Conservation (phyloP, 2,113 vertebrate species). For the Machaerirhynchus nigripectus region DNA sequence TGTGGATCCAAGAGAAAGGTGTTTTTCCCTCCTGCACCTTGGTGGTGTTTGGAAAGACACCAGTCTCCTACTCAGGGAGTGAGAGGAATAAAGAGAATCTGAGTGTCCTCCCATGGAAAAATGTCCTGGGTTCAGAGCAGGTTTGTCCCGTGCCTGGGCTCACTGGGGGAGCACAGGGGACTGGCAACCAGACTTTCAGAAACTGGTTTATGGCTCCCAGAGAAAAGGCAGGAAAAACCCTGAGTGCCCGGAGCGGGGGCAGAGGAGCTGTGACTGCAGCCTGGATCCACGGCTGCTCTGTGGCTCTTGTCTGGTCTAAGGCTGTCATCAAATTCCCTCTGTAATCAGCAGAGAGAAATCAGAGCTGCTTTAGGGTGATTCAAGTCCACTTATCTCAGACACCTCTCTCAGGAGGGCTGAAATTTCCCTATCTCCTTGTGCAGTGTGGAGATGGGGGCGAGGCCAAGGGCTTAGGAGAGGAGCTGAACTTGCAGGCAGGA, state of each 20-base stretch:
- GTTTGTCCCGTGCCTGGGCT: neutral
- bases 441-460: conserved; percentile 17
- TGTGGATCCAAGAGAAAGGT: neutral
- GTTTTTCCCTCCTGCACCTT: neutral
- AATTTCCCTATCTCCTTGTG: conserved; percentile 20
- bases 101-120: neutral
- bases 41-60: neutral
- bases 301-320: neutral
- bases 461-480: neutral
- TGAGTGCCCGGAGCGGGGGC: neutral
- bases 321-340: conserved; percentile 26
- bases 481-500: neutral
- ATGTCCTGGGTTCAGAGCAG: neutral
- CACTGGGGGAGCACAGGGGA: neutral
- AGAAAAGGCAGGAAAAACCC: neutral
- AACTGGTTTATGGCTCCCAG: neutral
- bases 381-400: conserved; percentile 44
- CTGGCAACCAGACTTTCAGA: neutral
- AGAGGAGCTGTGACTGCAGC: neutral
- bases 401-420: conserved; percentile 30
- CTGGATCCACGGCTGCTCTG: neutral
- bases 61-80: neutral
- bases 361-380: conserved; percentile 34
- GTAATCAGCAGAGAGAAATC: conserved; percentile 30
- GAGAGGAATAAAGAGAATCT: neutral